Conservation (phyloP, 2,113 vertebrate species). For the Bubo bubo region DNA sequence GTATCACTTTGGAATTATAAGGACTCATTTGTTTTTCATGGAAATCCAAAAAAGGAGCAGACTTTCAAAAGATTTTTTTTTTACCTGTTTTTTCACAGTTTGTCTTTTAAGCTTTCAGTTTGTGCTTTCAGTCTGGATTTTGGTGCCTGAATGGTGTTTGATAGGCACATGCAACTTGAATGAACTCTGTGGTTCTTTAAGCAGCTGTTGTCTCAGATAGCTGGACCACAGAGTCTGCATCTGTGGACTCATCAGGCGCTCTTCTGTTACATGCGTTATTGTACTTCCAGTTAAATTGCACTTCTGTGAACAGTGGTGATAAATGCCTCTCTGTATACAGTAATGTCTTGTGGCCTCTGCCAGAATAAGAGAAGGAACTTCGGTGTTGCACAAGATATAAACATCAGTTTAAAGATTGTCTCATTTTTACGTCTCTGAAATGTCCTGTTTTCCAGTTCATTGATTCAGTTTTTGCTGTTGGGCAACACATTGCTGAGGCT, state of each 20-base stretch:
- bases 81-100: not conserved
- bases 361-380: not conserved
- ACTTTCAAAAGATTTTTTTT: not conserved
- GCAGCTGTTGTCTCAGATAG: accelerated
- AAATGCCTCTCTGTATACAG: not conserved
- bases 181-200: not conserved
- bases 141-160: not conserved
- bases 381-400: not conserved
- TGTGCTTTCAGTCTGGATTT: not conserved
- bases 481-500: not conserved
- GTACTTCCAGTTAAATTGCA: not conserved
- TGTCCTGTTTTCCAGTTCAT: not conserved
- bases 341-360: not conserved
- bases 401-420: not conserved
- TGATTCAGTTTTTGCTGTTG: not conserved
- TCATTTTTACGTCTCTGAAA: not conserved
- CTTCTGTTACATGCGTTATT: accelerated
- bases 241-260: not conserved
- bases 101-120: not conserved
- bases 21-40: not conserved
- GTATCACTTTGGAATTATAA: not conserved
- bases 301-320: accelerated
- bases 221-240: not conserved
- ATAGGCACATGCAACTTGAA: not conserved
- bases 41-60: not conserved